These are phyloP conservation scores for Campoplex capitator DNA, from an alignment of 2,888 invertebrate genomes.

Conservation along the genomic window DNA sequence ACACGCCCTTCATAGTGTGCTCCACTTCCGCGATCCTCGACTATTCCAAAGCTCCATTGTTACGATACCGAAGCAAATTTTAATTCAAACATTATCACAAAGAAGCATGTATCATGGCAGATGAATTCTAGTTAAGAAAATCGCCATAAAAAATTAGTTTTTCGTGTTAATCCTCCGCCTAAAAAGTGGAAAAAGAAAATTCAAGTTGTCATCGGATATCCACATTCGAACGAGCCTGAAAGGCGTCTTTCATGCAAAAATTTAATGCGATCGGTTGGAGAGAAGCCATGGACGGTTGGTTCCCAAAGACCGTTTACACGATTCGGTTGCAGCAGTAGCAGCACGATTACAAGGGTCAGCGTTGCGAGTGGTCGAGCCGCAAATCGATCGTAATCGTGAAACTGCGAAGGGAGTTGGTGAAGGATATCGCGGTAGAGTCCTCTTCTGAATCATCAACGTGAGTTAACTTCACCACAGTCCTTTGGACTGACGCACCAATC, in stretches of 20 bases:
- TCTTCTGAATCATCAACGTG: not conserved
- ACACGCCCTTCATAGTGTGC: not conserved
- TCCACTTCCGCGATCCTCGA: not conserved
- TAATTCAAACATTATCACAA: not conserved
- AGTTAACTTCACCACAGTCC: constrained; percentile 30
- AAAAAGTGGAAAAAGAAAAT: not conserved
- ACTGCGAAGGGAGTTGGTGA: not conserved
- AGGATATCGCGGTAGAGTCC: not conserved
- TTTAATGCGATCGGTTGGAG: not conserved
- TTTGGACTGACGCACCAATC: not conserved
- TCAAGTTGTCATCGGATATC: too few species aligned
- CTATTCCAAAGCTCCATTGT: constrained; percentile 13
- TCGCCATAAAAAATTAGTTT: not conserved
- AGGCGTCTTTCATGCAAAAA: constrained; percentile 13
- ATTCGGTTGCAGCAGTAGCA: constrained; percentile 9
- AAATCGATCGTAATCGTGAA: constrained; percentile 78
- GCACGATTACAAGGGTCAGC: constrained; percentile 53
- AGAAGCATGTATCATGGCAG: not conserved
- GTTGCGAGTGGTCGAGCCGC: constrained; percentile 67
- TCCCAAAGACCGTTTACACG: constrained; percentile 58
- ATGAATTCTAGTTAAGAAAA: not conserved
- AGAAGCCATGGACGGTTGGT: constrained; percentile 1
- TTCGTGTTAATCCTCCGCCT: not conserved
- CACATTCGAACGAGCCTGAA: not conserved
- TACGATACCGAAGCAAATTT: not conserved